Base-by-base conservation (phyloP, 2,888 invertebrate genomes). In the Zygothrica quintamaculata region DNA sequence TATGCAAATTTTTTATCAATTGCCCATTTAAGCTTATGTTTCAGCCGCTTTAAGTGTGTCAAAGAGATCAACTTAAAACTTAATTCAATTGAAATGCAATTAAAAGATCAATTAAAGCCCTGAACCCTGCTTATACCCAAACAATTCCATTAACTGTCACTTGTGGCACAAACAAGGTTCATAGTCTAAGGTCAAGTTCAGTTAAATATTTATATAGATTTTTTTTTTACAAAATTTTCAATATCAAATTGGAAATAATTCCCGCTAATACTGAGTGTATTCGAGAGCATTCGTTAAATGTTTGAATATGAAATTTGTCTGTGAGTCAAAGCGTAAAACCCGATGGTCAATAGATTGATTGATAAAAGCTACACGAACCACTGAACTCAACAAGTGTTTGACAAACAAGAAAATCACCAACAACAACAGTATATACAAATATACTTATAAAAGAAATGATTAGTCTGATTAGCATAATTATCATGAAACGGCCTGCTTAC, bases 391-490 rank as follows among this genome's bases (percentile, higher is more conserved):
- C 40, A 65, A 60, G 48, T 74, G 84, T 77, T 84, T 80, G 77
- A 26, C 74, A 76, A 74, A 76, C 74, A 67, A 57, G 43, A 25
- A 42, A 46, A 9, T 16, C 26, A 43, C 31, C 34, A 56, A 29
- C 36, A 51, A 52, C 5, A 13, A 34, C n/a, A n/a, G n/a, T n/a
- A n/a, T n/a, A n/a, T n/a, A n/a, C n/a, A n/a, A n/a, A n/a, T n/a
- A n/a, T n/a, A n/a, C n/a, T n/a, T n/a, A n/a, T 12, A 22, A 55
- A 56, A 36, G 61, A 50, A 50, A 50, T 69, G 70, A 55, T 64
- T 62, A 36, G 33, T 25, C 31, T 37, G 78, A 85, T 82, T 82
- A 86, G 64, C 87, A 86, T 82, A 84, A 77, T 87, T 71, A 78
- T 36, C 53, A 15, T 47, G 42, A 37, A 65, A 61, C 74, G 57